phyloP scores from a whole-genome alignment of 1,140 invertebrate genomes.

The Drosophila lowei region DNA sequence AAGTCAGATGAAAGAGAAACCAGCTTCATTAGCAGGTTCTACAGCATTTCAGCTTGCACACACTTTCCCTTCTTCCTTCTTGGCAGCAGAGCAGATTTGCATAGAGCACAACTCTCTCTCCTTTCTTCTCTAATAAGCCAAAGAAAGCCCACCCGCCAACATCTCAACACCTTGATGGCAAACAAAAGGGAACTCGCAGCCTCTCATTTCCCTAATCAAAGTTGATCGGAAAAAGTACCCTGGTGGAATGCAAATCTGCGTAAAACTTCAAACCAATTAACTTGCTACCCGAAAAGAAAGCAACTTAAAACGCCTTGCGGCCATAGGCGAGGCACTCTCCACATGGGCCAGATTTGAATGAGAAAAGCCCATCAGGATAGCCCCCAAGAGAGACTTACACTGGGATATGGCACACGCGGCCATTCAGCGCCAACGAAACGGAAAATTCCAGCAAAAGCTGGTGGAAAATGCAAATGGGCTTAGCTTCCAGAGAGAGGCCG shows the following conservation, averaged over 20 bases:
- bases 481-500: conserved; percentile 9
- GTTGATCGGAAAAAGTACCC: conserved; percentile 23
- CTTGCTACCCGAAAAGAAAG: conserved; percentile 67
- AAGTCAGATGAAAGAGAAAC: conserved; percentile 34
- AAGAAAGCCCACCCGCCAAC: conserved; percentile 53
- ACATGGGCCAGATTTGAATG: conserved; percentile 60
- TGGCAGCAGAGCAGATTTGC: background rate
- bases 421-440: conserved; percentile 75
- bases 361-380: conserved; percentile 38
- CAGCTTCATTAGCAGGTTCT: conserved; percentile 37
- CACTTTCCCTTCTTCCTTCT: background rate
- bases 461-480: conserved; percentile 66
- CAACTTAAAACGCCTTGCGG: conserved; percentile 74
- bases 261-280: conserved; percentile 77
- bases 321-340: conserved; percentile 31
- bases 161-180: conserved; percentile 43
- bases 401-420: conserved; percentile 64
- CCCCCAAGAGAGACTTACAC: conserved; percentile 18
- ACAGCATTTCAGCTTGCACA: conserved; percentile 21
- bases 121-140: conserved; percentile 38
- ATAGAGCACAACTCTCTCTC: background rate
- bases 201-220: conserved; percentile 43
- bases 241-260: conserved; percentile 59
- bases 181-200: conserved; percentile 18
- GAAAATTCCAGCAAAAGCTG: conserved; percentile 56